Percentiles rank a stretch among this genome's conserved stretches.
phyloP scores from a whole-genome alignment of 2,888 invertebrate species.

The Megaustenia siamemsis region DNA sequence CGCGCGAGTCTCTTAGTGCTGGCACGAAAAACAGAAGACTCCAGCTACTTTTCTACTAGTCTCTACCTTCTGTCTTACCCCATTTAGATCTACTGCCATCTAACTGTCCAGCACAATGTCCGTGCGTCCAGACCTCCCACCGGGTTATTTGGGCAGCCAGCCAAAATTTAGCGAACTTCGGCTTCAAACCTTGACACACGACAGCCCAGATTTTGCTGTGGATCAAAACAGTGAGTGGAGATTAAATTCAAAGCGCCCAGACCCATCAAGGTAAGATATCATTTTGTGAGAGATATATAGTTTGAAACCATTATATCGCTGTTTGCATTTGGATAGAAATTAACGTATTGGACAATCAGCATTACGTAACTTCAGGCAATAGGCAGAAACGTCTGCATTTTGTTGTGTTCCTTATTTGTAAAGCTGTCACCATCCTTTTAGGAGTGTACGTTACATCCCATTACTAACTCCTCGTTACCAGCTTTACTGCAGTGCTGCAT shows the following conservation, averaged over 20 bases:
- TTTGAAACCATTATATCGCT: too few species aligned
- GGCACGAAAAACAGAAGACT: not conserved
- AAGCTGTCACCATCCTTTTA: too few species aligned
- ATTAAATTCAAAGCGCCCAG: slow-evolving; percentile 65
- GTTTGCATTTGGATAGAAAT: too few species aligned
- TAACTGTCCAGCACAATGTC: slow-evolving; percentile 56
- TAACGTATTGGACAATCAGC: too few species aligned
- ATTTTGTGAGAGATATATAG: not conserved
- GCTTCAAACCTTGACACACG: slow-evolving; percentile 65
- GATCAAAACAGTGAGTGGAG: slow-evolving; percentile 58
- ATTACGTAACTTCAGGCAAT: too few species aligned
- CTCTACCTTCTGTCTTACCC: not conserved
- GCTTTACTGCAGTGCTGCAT: too few species aligned
- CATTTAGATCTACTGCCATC: not conserved
- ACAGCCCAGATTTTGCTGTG: slow-evolving; percentile 51
- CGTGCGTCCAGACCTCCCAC: slow-evolving; percentile 66
- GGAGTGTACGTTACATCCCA: too few species aligned
- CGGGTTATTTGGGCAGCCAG: slow-evolving; percentile 72
- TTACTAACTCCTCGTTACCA: too few species aligned
- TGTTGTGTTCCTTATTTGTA: too few species aligned
- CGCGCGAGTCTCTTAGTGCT: not conserved
- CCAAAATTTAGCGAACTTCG: slow-evolving; percentile 69
- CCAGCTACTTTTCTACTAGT: not conserved
- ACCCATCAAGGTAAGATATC: slow-evolving; percentile 61
- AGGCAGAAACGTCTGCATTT: too few species aligned